These are phyloP conservation scores for Dynastes tityus DNA, from an alignment of 2,888 invertebrate genomes.

Conservation along the genomic window DNA sequence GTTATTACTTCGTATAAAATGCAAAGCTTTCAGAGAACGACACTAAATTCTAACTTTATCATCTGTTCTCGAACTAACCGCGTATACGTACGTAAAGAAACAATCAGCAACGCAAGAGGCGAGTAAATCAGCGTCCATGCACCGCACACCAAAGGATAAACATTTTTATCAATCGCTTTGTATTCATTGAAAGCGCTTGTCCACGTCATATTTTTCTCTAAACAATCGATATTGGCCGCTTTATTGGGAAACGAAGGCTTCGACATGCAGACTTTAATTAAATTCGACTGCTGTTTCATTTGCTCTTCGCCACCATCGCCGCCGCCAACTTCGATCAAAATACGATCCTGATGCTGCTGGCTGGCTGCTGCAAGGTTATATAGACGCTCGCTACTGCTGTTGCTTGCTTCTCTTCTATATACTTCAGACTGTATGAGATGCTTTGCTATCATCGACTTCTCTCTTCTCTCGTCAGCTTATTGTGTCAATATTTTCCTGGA, in stretches of 20 bases:
- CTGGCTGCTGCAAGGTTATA: background rate
- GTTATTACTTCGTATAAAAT: no score
- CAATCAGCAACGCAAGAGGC: no score
- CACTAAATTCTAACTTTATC: no score
- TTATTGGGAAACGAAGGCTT: conserved; percentile 69
- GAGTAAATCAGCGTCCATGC: no score
- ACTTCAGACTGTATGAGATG: background rate
- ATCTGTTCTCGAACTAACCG: no score
- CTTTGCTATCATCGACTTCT: background rate
- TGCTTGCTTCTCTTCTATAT: background rate
- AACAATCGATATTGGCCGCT: conserved; percentile 65
- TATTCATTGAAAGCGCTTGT: conserved; percentile 53
- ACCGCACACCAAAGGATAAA: background rate
- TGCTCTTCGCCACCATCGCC: conserved; percentile 48
- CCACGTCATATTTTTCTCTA: conserved; percentile 70
- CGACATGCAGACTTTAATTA: conserved; percentile 68
- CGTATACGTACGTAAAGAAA: no score
- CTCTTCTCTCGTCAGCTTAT: conserved; percentile 54
- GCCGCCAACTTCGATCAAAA: background rate
- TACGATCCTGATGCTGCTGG: background rate
- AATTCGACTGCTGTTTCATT: conserved; percentile 57
- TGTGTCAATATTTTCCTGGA: conserved; percentile 66
- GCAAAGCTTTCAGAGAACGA: no score
- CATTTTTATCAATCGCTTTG: background rate
- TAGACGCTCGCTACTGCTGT: background rate